Evolutionary conservation across 2,797 vertebrate genomes (phyloP).

Genomic region (Lacerta agilis): DNA sequence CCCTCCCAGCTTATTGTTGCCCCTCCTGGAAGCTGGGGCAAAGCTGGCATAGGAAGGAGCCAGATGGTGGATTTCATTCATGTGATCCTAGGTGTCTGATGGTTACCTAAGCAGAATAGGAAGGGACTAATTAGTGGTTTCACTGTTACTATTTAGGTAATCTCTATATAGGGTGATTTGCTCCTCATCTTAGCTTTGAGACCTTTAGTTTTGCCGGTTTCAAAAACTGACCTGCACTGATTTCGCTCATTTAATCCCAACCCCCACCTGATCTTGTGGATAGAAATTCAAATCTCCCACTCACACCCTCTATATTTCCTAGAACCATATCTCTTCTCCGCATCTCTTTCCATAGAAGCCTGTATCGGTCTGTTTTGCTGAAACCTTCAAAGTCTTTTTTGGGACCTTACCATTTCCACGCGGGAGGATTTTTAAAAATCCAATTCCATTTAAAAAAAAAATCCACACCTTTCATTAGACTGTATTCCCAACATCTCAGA

Average conservation of each 20-base stretch:
- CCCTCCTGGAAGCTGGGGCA: background rate
- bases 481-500: conserved; percentile 3
- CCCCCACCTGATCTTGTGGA: background rate
- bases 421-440: background rate
- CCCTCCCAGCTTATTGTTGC: too few species aligned
- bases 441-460: conserved; percentile 11
- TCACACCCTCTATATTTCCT: background rate
- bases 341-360: conserved; percentile 10
- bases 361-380: background rate
- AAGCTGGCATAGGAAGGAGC: background rate
- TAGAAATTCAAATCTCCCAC: background rate
- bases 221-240: background rate
- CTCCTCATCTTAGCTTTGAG: background rate
- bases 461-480: conserved; percentile 13
- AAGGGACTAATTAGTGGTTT: background rate
- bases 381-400: background rate
- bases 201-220: background rate
- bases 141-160: conserved; percentile 13
- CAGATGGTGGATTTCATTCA: background rate
- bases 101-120: background rate
- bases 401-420: background rate
- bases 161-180: background rate
- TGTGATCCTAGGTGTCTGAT: background rate
- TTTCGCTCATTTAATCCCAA: background rate
- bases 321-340: background rate